Evolutionary conservation across 2,888 invertebrate species (phyloP).

Genomic region (Dynastes grantii): DNA sequence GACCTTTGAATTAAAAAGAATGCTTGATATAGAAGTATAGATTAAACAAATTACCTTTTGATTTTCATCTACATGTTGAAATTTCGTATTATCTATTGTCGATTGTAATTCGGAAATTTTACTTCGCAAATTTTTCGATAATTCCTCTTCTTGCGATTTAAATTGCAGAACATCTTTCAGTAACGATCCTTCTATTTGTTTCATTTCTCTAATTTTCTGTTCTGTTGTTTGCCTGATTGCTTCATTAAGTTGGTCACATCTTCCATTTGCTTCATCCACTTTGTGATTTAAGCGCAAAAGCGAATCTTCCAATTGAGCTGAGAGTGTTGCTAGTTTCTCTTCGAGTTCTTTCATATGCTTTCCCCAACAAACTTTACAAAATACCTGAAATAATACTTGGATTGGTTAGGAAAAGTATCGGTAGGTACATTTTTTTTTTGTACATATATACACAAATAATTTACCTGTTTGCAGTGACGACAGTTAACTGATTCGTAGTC

Average conservation of each 20-base stretch:
- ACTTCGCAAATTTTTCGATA: slow-evolving; percentile 71
- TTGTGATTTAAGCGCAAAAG: slow-evolving; percentile 73
- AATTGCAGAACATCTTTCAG: slow-evolving; percentile 70
- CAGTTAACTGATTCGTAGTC: slow-evolving; percentile 68
- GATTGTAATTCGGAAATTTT: slow-evolving; percentile 71
- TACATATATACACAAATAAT: neutral
- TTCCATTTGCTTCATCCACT: slow-evolving; percentile 74
- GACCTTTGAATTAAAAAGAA: no score
- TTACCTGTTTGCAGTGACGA: slow-evolving; percentile 77
- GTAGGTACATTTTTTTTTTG: neutral
- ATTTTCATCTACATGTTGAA: slow-evolving; percentile 63
- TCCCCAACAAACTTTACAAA: slow-evolving; percentile 76
- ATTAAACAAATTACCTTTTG: slow-evolving; percentile 68
- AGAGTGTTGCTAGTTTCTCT: slow-evolving; percentile 73
- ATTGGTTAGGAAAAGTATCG: neutral
- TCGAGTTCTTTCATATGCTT: slow-evolving; percentile 76
- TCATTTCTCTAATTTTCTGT: slow-evolving; percentile 72
- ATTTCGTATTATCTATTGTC: slow-evolving; percentile 69
- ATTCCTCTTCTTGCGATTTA: slow-evolving; percentile 70
- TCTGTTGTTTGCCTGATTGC: slow-evolving; percentile 73
- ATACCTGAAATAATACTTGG: slow-evolving; percentile 70
- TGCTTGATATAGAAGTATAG: no score
- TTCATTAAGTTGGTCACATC: slow-evolving; percentile 73
- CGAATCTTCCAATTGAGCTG: slow-evolving; percentile 74
- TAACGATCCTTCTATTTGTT: slow-evolving; percentile 70